Conservation (phyloP, 2,797 vertebrate genomes). For the Xenentodon cancila region DNA sequence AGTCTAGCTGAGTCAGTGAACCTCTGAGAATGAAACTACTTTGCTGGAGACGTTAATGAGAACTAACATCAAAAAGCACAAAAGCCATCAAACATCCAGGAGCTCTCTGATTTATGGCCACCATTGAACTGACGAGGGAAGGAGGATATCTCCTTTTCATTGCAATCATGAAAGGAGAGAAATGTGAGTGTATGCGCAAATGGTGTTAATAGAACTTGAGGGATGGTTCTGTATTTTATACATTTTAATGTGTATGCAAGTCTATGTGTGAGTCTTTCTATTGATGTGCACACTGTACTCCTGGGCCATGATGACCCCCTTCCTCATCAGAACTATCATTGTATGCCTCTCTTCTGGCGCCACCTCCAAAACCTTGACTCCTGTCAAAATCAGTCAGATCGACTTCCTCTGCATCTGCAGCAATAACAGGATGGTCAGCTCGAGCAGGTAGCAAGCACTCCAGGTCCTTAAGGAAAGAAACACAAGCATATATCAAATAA, state of each 20-base stretch:
- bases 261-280: conserved; percentile 78
- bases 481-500: not conserved
- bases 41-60: conserved; percentile 56
- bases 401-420: conserved; percentile 94
- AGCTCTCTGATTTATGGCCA: conserved; percentile 64
- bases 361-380: conserved; percentile 89
- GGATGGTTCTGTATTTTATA: conserved; percentile 53
- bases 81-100: conserved; percentile 66
- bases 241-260: conserved; percentile 52
- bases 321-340: conserved; percentile 98
- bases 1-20: conserved; percentile 53
- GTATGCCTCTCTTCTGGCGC: conserved; percentile 94
- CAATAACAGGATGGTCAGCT: conserved; percentile 89
- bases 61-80: conserved; percentile 69
- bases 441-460: conserved; percentile 96
- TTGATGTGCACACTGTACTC: conserved; percentile 98
- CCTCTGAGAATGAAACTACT: conserved; percentile 45
- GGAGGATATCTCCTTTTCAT: conserved; percentile 45
- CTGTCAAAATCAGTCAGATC: conserved; percentile 95
- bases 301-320: conserved; percentile 93
- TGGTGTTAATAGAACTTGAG: conserved; percentile 59
- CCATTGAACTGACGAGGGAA: conserved; percentile 62
- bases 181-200: conserved; percentile 56
- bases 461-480: conserved; percentile 85
- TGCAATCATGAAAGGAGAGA: conserved; percentile 48